phyloP scores from a whole-genome alignment of 2,113 vertebrate genomes.

The Ifrita kowaldi region DNA sequence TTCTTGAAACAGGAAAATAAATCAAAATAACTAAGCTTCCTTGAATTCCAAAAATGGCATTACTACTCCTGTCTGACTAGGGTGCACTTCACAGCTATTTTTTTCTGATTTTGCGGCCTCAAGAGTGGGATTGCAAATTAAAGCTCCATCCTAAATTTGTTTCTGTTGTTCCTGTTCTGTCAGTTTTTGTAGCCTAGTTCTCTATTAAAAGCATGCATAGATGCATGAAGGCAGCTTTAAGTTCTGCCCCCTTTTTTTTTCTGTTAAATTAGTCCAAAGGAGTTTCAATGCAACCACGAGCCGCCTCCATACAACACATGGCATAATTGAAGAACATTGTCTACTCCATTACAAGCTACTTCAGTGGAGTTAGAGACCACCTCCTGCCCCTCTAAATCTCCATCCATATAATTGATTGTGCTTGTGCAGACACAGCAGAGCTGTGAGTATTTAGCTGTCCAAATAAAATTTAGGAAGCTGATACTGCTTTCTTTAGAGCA shows the following conservation, averaged over 20 bases:
- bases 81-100: background rate
- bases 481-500: fast-evolving
- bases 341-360: background rate
- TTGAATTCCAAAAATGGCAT: background rate
- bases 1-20: background rate
- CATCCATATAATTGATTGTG: background rate
- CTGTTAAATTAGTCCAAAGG: background rate
- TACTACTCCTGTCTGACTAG: background rate
- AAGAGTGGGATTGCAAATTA: background rate
- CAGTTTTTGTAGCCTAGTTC: background rate
- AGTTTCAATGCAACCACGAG: background rate
- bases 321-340: background rate
- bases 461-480: background rate
- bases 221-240: background rate
- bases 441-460: background rate
- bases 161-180: background rate
- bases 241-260: background rate
- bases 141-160: background rate
- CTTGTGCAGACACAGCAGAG: background rate
- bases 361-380: background rate
- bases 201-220: background rate
- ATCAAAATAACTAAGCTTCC: background rate
- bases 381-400: background rate
- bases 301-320: no score
- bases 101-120: background rate